phyloP scores from a whole-genome alignment of 2,113 vertebrate genomes.

The Otolemur garnettii region DNA sequence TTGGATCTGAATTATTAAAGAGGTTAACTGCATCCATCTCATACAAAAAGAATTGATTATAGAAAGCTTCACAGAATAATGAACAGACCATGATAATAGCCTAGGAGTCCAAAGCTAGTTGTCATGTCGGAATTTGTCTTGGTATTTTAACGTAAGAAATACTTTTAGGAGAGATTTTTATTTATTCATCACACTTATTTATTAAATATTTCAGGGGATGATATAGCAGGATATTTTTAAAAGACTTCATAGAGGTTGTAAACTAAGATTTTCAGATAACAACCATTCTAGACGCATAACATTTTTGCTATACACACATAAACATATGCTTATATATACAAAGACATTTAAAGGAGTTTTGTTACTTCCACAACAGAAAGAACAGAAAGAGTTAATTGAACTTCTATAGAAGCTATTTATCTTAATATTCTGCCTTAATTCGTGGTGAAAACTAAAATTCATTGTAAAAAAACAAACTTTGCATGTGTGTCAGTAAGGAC shows the following conservation, averaged over 20 bases:
- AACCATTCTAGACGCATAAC: neutral
- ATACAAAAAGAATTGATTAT: neutral
- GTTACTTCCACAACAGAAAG: neutral
- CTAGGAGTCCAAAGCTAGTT: neutral
- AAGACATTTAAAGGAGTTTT: neutral
- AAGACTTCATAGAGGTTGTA: neutral
- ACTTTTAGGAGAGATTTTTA: neutral
- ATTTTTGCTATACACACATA: neutral
- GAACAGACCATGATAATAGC: neutral
- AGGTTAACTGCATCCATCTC: neutral
- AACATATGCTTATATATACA: neutral
- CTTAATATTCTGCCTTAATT: neutral
- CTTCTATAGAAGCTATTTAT: neutral
- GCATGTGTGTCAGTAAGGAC: neutral
- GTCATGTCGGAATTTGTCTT: neutral
- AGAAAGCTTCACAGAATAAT: neutral
- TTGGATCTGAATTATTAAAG: constrained; percentile 13
- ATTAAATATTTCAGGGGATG: neutral
- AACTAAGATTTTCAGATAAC: neutral
- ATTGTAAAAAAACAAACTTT: neutral
- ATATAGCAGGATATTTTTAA: neutral
- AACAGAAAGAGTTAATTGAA: neutral
- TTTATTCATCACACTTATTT: neutral
- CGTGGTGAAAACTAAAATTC: neutral
- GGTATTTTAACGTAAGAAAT: neutral